Evolutionary conservation across 2,888 invertebrate species (phyloP).

Genomic region (Oligia fasciuncula): DNA sequence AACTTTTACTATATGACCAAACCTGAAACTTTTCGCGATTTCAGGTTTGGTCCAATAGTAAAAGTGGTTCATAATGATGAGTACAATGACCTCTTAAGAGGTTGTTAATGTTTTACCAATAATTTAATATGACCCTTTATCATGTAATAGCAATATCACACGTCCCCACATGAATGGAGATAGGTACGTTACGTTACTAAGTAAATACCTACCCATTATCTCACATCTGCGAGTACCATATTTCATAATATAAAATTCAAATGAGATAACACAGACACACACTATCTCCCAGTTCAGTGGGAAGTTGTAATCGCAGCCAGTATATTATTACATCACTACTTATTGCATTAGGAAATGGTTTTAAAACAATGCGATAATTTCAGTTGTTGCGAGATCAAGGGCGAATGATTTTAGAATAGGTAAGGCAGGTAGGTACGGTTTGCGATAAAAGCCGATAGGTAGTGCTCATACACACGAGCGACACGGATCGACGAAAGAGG

Average conservation of each 20-base stretch:
- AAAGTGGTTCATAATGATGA: no score
- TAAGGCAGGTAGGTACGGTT: background rate
- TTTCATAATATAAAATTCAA: conserved; percentile 9
- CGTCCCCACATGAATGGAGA: background rate
- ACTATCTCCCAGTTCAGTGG: conserved; percentile 25
- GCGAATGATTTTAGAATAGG: background rate
- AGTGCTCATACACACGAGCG: background rate
- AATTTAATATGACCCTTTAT: no score
- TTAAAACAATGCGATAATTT: conserved; percentile 9
- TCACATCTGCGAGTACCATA: conserved; percentile 16
- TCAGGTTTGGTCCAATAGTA: no score
- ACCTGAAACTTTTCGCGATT: no score
- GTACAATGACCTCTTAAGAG: no score
- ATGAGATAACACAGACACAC: conserved; percentile 43
- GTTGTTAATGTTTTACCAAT: no score
- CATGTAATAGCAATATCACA: background rate
- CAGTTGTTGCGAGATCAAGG: background rate
- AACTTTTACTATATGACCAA: no score
- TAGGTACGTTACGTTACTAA: background rate
- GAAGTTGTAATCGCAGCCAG: conserved; percentile 39
- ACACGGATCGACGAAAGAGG: no score
- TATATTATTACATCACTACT: conserved; percentile 32
- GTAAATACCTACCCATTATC: conserved; percentile 3
- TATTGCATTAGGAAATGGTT: conserved; percentile 27
- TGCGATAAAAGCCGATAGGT: background rate